Base-by-base conservation (phyloP, 2,797 vertebrate species). In the Fistularia commersonii region DNA sequence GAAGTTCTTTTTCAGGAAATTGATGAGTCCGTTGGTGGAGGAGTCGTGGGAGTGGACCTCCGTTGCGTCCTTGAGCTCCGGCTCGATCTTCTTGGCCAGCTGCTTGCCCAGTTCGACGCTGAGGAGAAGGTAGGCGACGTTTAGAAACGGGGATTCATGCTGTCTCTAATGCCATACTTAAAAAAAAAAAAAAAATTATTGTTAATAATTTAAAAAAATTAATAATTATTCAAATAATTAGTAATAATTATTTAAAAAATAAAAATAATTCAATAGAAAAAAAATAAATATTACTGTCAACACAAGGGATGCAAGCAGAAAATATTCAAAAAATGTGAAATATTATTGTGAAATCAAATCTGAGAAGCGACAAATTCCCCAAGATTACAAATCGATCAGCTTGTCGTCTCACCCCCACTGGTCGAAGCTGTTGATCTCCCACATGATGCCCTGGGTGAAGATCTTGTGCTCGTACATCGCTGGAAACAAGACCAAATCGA, bases 391-490 rank as follows among this genome's bases (percentile, higher is more conserved):
- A 23, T 23, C 23, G 2, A 23, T 23, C 23, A 6, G 35, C 31
- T 39, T 7, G 8, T 0, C 11, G 34, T 72, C 96, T 96, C 81
- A 99, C 97, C 97, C 97, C 97, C 97, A 98, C 82, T 99, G 97
- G 85, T 99, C 97, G 41, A 96, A 99, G 72, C 96, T 99, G 92
- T 99, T 99, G 80, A 99, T 94, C 64, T 98, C 95, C 97, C 97
- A 99, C 74, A 99, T 90, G 37, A 94, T 23, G 31, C 97, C 97
- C 88, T 99, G 97, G 63, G 98, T 82, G 71, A 98, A 99, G 89
- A 98, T 99, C 90, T 99, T 99, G 85, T 99, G 97, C 56, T 99
- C 97, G 39, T 99, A 98, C 95, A 99, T 92, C 1, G 96, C 96
- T 92, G 76, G 33, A 41, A 59, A 55, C 60, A 45, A 58, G 11